phyloP scores from a whole-genome alignment of 2,888 invertebrate species.

The Catotricha subobsoleta region DNA sequence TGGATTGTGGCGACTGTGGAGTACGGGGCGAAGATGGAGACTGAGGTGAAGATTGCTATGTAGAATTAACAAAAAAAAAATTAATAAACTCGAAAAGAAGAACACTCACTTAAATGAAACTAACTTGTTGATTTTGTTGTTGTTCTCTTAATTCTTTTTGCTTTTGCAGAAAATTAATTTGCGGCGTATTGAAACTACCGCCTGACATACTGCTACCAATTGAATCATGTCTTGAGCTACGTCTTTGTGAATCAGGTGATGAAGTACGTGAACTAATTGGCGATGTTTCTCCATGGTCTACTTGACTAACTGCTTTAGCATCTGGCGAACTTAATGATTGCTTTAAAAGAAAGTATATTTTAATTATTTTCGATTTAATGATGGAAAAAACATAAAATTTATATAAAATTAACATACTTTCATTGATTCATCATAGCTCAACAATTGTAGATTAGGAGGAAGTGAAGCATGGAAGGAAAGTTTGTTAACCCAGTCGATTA shows the following conservation, averaged over 20 bases:
- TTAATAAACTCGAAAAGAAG: not conserved
- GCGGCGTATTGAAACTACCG: slow-evolving; percentile 30
- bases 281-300: slow-evolving; percentile 30
- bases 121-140: slow-evolving; percentile 13
- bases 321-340: slow-evolving; percentile 29
- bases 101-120: too few species aligned
- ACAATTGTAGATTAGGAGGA: slow-evolving; percentile 73
- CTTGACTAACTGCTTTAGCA: slow-evolving; percentile 21
- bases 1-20: slow-evolving; percentile 14
- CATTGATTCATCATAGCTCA: slow-evolving; percentile 58
- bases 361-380: too few species aligned
- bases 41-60: slow-evolving; percentile 1
- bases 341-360: slow-evolving; percentile 14
- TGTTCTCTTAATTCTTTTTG: slow-evolving; percentile 25
- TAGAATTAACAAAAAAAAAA: not conserved
- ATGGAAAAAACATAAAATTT: too few species aligned
- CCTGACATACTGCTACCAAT: slow-evolving; percentile 21
- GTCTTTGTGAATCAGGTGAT: slow-evolving; percentile 34
- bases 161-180: slow-evolving; percentile 36
- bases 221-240: slow-evolving; percentile 23
- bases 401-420: slow-evolving; percentile 28
- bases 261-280: slow-evolving; percentile 36
- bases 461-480: slow-evolving; percentile 83
- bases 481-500: slow-evolving; percentile 83
- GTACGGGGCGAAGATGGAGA: slow-evolving; percentile 7